Percentiles rank a stretch among this genome's conserved stretches.
Conservation (phyloP, 64 coral and sea anemone genomes). For the Montipora efflorescens region DNA sequence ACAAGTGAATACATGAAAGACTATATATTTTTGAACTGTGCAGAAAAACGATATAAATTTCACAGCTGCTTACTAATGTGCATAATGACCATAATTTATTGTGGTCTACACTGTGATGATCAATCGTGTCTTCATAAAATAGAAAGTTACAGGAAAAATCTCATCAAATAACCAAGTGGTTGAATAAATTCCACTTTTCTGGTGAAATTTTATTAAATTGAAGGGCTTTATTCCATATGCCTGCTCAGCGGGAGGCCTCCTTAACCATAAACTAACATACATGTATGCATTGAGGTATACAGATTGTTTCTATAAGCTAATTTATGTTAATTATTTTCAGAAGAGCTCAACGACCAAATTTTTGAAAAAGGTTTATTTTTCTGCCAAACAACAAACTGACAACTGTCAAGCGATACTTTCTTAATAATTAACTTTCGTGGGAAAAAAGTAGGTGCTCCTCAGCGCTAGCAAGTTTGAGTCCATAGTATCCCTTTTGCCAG, state of each 20-base stretch:
- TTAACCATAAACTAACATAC: neutral
- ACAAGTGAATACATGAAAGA: neutral
- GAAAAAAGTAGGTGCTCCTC: too few species aligned
- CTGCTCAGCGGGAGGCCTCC: neutral
- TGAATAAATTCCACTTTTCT: slow-evolving; percentile 7
- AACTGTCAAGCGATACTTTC: too few species aligned
- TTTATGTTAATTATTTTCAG: too few species aligned
- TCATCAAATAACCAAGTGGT: neutral
- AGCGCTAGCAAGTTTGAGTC: too few species aligned
- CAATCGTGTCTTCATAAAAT: too few species aligned
- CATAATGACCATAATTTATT: neutral
- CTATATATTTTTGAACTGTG: neutral
- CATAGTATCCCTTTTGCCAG: too few species aligned
- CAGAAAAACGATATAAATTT: neutral
- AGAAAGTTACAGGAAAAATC: too few species aligned
- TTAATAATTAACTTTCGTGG: too few species aligned
- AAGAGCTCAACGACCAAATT: too few species aligned
- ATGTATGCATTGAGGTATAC: neutral
- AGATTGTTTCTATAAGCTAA: neutral
- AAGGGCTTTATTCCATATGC: slow-evolving; percentile 3
- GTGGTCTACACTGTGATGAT: too few species aligned
- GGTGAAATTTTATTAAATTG: neutral
- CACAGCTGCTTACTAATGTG: neutral
- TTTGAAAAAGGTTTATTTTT: too few species aligned
- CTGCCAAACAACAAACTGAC: too few species aligned